phyloP scores from a whole-genome alignment of 2,113 vertebrate genomes.

The Saguinus midas region DNA sequence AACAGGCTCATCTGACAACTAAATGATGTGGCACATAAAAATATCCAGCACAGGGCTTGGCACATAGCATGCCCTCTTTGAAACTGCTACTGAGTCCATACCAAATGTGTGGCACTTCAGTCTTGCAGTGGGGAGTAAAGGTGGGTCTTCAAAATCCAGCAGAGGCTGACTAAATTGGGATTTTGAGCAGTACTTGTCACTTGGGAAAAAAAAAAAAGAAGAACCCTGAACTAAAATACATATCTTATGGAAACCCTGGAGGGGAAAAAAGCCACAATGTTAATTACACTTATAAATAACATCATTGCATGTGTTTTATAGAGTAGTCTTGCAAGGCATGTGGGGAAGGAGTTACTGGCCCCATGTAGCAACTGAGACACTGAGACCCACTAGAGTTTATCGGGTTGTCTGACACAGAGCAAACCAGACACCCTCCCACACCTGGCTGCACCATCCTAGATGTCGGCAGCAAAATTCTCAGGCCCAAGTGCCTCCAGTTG shows the following conservation, averaged over 20 bases:
- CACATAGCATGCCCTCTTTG: rapidly evolving
- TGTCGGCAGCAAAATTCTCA: too few relatives aligned
- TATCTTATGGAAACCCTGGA: neutral
- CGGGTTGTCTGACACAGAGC: neutral
- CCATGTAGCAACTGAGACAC: neutral
- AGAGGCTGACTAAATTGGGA: neutral
- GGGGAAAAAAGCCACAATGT: neutral
- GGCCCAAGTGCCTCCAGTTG: too few relatives aligned
- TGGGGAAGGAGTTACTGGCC: neutral
- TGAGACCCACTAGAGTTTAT: neutral
- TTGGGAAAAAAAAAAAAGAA: neutral
- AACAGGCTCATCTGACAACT: neutral
- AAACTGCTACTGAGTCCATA: neutral
- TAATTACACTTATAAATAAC: slow-evolving; percentile 21
- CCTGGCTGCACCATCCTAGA: too few relatives aligned
- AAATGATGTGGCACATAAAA: neutral
- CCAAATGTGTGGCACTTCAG: neutral
- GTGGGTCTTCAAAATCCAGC: neutral
- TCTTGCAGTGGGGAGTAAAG: neutral
- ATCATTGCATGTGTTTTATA: neutral
- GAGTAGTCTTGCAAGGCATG: neutral
- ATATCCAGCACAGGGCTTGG: neutral
- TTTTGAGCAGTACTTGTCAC: neutral
- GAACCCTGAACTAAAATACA: neutral
- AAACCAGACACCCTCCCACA: too few relatives aligned